phyloP scores from a whole-genome alignment of 1,140 invertebrate species.

The Trichogramma pretiosum region DNA sequence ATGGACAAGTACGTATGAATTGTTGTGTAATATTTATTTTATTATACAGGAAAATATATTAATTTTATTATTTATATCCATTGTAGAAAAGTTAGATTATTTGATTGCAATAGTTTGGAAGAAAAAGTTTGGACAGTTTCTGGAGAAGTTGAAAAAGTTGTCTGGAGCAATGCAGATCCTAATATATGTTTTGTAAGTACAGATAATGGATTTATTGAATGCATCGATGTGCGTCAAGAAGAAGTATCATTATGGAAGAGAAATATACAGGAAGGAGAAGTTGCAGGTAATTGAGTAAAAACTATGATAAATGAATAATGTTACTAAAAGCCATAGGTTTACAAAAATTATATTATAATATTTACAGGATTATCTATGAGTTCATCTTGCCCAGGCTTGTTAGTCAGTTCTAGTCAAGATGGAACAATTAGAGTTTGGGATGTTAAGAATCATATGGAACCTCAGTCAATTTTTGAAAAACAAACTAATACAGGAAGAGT shows the following conservation, averaged over 20 bases:
- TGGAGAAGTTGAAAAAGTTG: constrained; percentile 80
- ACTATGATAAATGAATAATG: not conserved
- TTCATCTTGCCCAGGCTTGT: constrained; percentile 55
- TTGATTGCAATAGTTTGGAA: constrained; percentile 66
- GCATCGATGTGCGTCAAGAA: constrained; percentile 66
- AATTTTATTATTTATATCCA: constrained; percentile 7
- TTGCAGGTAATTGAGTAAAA: constrained; percentile 53
- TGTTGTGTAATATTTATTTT: constrained; percentile 1
- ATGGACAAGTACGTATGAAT: constrained; percentile 50
- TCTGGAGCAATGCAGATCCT: constrained; percentile 72
- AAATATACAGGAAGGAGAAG: constrained; percentile 69
- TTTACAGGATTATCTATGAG: constrained; percentile 59
- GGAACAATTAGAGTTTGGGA: constrained; percentile 76
- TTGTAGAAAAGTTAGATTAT: constrained; percentile 61
- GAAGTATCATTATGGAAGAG: constrained; percentile 66
- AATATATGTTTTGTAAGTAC: constrained; percentile 70
- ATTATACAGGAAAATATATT: not conserved
- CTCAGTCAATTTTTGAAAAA: constrained; percentile 49
- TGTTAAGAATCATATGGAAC: constrained; percentile 32
- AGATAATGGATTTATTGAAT: constrained; percentile 68
- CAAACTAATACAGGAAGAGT: constrained; percentile 59
- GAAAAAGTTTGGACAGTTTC: constrained; percentile 60
- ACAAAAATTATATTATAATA: constrained; percentile 9
- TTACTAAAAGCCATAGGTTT: no score
- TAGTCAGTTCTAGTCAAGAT: constrained; percentile 66